A percentile compares a stretch with the other conserved stretches of the same genome.
phyloP scores from a whole-genome alignment of 35 echinoderm and acorn worm genomes.

The Heliocidaris tuberculata region DNA sequence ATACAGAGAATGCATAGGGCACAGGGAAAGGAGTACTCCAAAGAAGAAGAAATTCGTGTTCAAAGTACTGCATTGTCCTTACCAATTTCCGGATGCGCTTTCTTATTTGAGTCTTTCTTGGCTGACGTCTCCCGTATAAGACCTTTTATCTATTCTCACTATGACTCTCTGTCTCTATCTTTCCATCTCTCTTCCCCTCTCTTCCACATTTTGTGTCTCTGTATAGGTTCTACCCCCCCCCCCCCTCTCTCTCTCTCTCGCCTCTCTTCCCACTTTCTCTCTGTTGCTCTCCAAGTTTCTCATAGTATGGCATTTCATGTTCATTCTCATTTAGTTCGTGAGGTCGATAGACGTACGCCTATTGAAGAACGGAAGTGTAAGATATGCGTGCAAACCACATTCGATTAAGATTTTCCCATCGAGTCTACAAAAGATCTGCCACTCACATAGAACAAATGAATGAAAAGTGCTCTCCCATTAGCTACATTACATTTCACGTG shows the following conservation, averaged over 20 bases:
- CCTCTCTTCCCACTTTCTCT: background rate
- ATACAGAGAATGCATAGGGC: background rate
- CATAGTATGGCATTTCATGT: background rate
- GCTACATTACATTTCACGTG: background rate
- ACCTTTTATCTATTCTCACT: background rate
- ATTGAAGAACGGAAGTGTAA: background rate
- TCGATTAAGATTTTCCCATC: background rate
- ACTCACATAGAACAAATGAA: background rate
- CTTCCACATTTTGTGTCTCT: background rate
- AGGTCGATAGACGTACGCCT: background rate
- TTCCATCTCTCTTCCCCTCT: background rate
- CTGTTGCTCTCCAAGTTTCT: background rate
- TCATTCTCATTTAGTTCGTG: background rate
- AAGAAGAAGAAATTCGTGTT: no score
- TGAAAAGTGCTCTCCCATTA: background rate
- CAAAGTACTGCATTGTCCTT: no score
- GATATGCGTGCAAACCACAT: background rate
- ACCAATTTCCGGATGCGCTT: background rate
- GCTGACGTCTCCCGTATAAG: background rate
- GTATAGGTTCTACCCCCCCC: background rate
- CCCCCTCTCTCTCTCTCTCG: background rate
- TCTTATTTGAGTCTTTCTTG: background rate
- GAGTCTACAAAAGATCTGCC: no score
- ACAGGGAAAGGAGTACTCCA: background rate
- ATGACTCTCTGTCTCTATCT: background rate